Conservation (phyloP, 2,888 invertebrate genomes). For the Andrena haemorrhoa region DNA sequence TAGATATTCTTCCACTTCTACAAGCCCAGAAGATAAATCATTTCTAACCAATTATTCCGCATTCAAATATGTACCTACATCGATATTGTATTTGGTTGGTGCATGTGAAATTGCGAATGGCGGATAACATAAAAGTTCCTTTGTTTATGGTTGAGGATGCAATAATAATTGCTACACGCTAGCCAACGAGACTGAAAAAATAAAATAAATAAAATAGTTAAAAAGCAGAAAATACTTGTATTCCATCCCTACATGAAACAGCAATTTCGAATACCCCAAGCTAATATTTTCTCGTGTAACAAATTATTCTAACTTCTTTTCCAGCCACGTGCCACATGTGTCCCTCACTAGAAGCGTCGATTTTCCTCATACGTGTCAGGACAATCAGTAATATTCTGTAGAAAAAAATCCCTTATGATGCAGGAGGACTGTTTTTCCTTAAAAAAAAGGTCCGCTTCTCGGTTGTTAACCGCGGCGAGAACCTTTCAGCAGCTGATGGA, state of each 20-base stretch:
- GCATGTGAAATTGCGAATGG: too few species aligned
- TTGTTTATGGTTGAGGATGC: too few species aligned
- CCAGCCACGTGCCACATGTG: not conserved
- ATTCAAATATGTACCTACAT: too few species aligned
- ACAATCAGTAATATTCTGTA: constrained; percentile 27
- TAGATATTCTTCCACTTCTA: too few species aligned
- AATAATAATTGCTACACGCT: too few species aligned
- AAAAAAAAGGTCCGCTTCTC: constrained; percentile 21
- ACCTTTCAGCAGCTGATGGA: constrained; percentile 54
- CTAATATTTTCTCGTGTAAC: too few species aligned
- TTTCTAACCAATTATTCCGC: too few species aligned
- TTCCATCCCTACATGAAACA: not conserved
- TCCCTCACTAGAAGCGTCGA: not conserved
- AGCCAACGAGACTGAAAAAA: not conserved
- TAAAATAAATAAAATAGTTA: not conserved
- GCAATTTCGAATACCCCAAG: not conserved
- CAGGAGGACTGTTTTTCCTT: constrained; percentile 3
- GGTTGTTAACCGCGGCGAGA: constrained; percentile 47
- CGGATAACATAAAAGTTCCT: too few species aligned
- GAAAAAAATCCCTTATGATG: constrained; percentile 15
- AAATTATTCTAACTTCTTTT: too few species aligned
- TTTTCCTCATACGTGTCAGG: not conserved
- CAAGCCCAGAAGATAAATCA: too few species aligned
- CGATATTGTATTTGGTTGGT: too few species aligned
- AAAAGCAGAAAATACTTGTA: not conserved